Evolutionary conservation across 2,797 vertebrate genomes (phyloP), one percentile per base, ranked within the genome.

Genomic region (Harpagifer antarcticus): DNA sequence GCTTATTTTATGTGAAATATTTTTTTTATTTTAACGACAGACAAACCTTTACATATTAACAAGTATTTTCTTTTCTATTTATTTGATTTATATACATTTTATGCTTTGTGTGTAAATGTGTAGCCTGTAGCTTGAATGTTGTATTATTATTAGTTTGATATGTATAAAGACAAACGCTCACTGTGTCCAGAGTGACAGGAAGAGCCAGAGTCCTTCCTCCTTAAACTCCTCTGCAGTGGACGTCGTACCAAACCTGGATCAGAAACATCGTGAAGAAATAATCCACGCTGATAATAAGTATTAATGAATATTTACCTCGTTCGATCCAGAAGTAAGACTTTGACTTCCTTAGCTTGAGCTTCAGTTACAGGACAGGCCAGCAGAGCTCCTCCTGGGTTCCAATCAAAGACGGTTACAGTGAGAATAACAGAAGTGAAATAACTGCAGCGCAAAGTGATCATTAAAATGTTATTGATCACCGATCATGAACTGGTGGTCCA

Each of bases 401-500:
- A 68, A 64, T 6, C 0, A 58, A 3, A 66, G 3, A 71, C 5
- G 1, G 4, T 52, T 17, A 13, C 72, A 52, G 45, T 16, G 0
- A 44, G 5, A 14, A 60, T 3, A 54, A 13, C 3, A 3, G 16
- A 20, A 16, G 13, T 13, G 0, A 2, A 61, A 14, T 9, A 16
- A 37, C 23, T 53, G 0, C 14, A 5, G 0, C 9, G 20, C 3
- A 50, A 31, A 3, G 45, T 37, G 31, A 49, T 54, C 62, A 15
- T 13, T 33, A 45, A 61, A 37, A 12, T 13, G 0, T 1, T 11
- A 12, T 55, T 74, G 0, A 20, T 93, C 85, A 95, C 98, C 98
- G 43, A 99, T 93, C 97, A 99, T 97, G 72, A 97, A 98, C 82
- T 97, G 95, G 85, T 94, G 89, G 86, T 99, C 98, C 83, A 97